These are phyloP conservation scores for Frankliniella intonsa DNA, from an alignment of 2,888 invertebrate genomes.

Conservation along the genomic window DNA sequence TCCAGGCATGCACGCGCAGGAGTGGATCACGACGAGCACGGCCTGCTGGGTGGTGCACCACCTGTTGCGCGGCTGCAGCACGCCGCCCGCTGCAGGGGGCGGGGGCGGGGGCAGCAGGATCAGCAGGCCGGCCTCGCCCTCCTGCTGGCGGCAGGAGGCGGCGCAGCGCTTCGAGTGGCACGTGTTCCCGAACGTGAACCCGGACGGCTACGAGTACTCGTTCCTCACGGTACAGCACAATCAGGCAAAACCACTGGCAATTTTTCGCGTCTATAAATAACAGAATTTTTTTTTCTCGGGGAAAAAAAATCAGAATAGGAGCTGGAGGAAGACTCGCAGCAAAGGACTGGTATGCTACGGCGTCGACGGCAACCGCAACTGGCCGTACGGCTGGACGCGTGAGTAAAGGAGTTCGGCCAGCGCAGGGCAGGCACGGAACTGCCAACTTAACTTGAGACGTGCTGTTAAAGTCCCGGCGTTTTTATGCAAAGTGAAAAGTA, in stretches of 20 bases:
- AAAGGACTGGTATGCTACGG: background rate
- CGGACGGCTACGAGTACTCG: conserved; percentile 18
- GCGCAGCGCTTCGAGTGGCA: conserved; percentile 7
- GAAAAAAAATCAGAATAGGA: background rate
- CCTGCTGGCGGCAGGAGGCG: too few species aligned
- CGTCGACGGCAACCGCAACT: conserved; percentile 10
- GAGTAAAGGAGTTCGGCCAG: background rate
- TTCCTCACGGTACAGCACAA: background rate
- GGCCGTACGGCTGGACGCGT: conserved; percentile 1
- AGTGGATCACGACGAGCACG: conserved; percentile 19
- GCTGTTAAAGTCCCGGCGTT: too few species aligned
- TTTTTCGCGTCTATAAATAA: too few species aligned
- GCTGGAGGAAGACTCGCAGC: conserved; percentile 12
- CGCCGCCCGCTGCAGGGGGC: background rate
- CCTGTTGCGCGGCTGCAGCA: background rate
- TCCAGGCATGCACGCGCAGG: conserved; percentile 1
- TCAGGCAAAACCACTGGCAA: background rate
- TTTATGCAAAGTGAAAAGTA: too few species aligned
- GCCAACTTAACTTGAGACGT: too few species aligned
- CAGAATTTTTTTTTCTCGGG: background rate
- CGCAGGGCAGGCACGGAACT: too few species aligned
- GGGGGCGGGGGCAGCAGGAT: too few species aligned
- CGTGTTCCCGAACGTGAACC: conserved; percentile 9
- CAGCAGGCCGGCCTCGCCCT: background rate
- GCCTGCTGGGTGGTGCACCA: background rate